Conservation (phyloP, 2,113 vertebrate species). For the Istiophorus platypterus region DNA sequence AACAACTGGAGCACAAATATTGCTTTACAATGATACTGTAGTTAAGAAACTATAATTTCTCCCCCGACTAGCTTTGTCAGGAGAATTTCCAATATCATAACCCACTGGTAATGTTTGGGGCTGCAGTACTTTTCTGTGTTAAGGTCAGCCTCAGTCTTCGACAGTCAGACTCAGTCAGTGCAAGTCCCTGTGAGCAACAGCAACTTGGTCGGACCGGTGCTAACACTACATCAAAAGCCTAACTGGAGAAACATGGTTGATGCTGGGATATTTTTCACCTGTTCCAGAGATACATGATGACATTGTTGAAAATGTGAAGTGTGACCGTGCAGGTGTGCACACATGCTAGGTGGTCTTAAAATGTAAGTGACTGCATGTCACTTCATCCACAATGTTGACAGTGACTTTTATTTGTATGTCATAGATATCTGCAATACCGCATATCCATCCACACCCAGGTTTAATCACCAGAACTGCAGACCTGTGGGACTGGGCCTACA, state of each 20-base stretch:
- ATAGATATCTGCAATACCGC: constrained; percentile 30
- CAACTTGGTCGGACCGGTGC: not conserved
- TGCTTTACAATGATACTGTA: not conserved
- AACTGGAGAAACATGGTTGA: constrained; percentile 8
- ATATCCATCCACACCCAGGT: constrained; percentile 41
- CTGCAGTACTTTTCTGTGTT: constrained; percentile 9
- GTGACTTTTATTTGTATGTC: constrained; percentile 10
- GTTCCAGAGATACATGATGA: constrained; percentile 24
- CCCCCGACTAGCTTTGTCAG: not conserved
- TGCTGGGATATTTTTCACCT: constrained; percentile 30
- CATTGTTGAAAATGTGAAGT: constrained; percentile 1
- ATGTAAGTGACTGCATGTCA: constrained; percentile 8
- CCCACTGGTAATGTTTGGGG: not conserved
- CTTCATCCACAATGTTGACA: not conserved
- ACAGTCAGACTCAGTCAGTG: not conserved
- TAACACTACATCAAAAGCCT: constrained; percentile 40
- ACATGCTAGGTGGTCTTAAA: not conserved
- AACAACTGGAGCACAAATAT: not conserved
- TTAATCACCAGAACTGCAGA: constrained; percentile 60
- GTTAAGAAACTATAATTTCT: not conserved
- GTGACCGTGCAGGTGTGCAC: not conserved
- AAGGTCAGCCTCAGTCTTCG: not conserved
- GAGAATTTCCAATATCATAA: not conserved
- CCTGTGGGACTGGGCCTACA: constrained; percentile 35
- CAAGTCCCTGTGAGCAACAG: constrained; percentile 11